These are phyloP conservation scores for Diplodus puntazzo DNA, from an alignment of 2,797 vertebrate genomes.

Conservation along the genomic window DNA sequence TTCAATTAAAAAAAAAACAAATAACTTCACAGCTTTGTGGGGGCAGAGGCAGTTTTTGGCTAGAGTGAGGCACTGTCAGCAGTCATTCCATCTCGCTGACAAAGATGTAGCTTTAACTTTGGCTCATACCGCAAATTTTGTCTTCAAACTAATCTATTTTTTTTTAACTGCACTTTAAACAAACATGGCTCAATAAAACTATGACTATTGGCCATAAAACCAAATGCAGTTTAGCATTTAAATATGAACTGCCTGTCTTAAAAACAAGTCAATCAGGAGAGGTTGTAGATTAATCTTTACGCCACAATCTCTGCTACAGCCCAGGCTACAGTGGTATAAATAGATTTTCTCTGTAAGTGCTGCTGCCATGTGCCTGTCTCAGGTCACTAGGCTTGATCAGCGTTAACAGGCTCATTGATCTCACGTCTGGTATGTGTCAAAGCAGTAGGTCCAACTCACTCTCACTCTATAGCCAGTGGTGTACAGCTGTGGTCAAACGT, in stretches of 20 bases:
- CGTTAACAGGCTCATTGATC: conserved; percentile 56
- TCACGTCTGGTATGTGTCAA: conserved; percentile 67
- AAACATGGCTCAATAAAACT: not conserved
- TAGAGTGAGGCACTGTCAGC: conserved; percentile 50
- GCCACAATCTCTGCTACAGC: conserved; percentile 16
- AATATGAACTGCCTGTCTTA: not conserved
- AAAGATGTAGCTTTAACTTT: conserved; percentile 10
- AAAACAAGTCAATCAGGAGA: not conserved
- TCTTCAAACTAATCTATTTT: not conserved
- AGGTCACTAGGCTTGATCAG: conserved; percentile 53
- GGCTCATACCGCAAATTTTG: not conserved
- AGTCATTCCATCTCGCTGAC: conserved; percentile 44
- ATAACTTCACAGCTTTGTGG: conserved; percentile 59
- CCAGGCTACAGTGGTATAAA: conserved; percentile 22
- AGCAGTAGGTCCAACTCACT: conserved; percentile 62
- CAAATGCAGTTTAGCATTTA: not conserved
- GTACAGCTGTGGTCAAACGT: not conserved
- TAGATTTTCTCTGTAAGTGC: conserved; percentile 38
- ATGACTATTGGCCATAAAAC: not conserved
- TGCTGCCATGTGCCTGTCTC: conserved; percentile 51
- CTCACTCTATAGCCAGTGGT: conserved; percentile 50
- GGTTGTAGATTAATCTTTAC: conserved; percentile 4
- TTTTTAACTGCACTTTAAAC: not conserved
- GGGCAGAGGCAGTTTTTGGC: conserved; percentile 55
- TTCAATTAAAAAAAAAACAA: conserved; percentile 65